Percentiles rank a stretch among this genome's conserved stretches.
Conservation (phyloP, 2,888 invertebrate species). For the Odiellus spinosus region DNA sequence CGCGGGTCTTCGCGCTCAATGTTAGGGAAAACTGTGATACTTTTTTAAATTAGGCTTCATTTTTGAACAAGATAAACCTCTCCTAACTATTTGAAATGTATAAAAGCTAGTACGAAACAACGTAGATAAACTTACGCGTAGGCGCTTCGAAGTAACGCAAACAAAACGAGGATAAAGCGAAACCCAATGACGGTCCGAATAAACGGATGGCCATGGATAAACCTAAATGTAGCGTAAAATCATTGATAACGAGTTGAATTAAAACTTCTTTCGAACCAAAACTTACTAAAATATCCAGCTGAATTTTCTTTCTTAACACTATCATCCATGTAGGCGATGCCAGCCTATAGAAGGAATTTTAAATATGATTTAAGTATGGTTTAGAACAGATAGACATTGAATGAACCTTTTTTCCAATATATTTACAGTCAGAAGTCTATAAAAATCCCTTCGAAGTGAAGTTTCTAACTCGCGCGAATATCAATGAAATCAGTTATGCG, state of each 20-base stretch:
- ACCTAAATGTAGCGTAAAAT: slow-evolving; percentile 8
- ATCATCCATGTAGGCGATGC: slow-evolving; percentile 51
- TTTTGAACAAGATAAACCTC: neutral
- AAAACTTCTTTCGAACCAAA: neutral
- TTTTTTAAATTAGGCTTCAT: no score
- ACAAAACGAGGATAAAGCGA: slow-evolving; percentile 8
- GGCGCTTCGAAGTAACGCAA: slow-evolving; percentile 11
- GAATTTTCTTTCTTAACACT: slow-evolving; percentile 48
- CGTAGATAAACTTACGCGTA: slow-evolving; percentile 12
- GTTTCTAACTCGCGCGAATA: no score
- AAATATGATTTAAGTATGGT: no score
- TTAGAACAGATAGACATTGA: no score
- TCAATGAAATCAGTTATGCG: no score
- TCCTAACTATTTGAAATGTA: no score
- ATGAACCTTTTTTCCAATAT: no score
- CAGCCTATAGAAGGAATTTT: no score
- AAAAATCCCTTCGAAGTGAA: no score
- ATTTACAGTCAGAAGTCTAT: no score
- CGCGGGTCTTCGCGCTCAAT: slow-evolving; percentile 7
- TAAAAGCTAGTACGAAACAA: no score
- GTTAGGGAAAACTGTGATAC: slow-evolving; percentile 4
- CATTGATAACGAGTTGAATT: neutral
- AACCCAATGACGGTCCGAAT: slow-evolving; percentile 11
- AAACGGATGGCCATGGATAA: slow-evolving; percentile 6
- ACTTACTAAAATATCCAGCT: slow-evolving; percentile 46